These are phyloP conservation scores for Hipposideros larvatus DNA, from an alignment of 2,797 vertebrate species.

Conservation along the genomic window DNA sequence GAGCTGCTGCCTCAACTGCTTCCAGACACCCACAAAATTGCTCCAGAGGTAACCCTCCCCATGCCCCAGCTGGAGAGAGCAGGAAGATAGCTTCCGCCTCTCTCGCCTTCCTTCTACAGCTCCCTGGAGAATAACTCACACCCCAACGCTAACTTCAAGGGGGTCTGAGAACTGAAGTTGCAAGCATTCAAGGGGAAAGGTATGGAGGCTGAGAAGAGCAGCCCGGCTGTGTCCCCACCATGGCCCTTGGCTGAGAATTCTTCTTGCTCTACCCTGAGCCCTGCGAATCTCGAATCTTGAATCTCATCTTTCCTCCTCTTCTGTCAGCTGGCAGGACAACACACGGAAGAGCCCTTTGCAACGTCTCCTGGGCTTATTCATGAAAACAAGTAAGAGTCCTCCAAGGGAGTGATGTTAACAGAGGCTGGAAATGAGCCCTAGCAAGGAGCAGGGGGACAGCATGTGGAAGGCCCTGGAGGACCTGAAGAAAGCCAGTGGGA, in stretches of 20 bases:
- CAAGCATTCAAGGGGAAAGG: background rate
- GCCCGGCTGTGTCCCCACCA: background rate
- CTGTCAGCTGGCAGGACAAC: background rate
- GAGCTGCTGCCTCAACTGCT: background rate
- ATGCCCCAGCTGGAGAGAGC: background rate
- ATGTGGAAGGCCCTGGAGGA: too few relatives aligned
- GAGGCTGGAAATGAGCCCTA: background rate
- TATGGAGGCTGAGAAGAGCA: background rate
- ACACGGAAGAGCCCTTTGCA: background rate
- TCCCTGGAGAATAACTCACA: background rate
- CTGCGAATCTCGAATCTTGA: background rate
- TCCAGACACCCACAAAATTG: background rate
- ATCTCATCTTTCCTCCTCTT: background rate
- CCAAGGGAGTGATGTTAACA: too few relatives aligned
- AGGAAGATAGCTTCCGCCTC: rapidly evolving
- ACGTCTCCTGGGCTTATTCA: background rate
- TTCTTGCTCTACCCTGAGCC: too few relatives aligned
- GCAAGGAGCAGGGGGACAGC: background rate
- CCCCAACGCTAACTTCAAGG: rapidly evolving
- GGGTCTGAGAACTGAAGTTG: background rate
- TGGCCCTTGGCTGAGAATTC: background rate
- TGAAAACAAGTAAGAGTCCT: background rate
- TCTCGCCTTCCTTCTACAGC: rapidly evolving
- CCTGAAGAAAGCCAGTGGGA: background rate
- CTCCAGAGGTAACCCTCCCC: background rate